A percentile compares a stretch with the other conserved stretches of the same genome.
Conservation (phyloP, 2,113 vertebrate species). For the Oreochromis spilurus region DNA sequence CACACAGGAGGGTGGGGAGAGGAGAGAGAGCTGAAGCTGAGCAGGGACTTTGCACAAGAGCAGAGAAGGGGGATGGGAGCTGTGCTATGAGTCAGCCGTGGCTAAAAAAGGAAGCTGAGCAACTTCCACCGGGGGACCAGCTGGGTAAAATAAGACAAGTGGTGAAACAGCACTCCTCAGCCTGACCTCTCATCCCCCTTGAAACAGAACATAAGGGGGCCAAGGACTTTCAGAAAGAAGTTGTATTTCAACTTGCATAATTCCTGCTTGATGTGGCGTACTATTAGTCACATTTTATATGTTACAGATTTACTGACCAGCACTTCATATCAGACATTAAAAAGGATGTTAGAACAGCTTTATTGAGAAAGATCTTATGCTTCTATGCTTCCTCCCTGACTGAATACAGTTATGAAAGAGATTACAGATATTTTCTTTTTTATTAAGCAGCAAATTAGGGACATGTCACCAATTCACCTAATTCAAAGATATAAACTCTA, state of each 20-base stretch:
- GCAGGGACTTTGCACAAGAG: constrained; percentile 9
- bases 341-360: background rate
- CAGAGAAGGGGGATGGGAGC: background rate
- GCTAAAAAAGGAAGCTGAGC: constrained; percentile 66
- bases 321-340: background rate
- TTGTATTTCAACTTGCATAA: constrained; percentile 15
- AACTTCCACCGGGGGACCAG: constrained; percentile 34
- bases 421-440: background rate
- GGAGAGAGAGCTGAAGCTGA: constrained; percentile 20
- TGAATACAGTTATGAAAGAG: background rate
- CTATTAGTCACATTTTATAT: background rate
- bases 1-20: background rate
- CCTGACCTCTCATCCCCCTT: background rate
- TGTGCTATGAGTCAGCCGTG: constrained; percentile 61
- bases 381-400: background rate
- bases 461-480: background rate
- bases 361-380: background rate
- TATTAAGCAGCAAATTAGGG: background rate
- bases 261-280: background rate
- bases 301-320: background rate
- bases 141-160: constrained; percentile 50
- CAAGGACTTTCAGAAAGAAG: constrained; percentile 1
- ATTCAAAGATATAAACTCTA: background rate
- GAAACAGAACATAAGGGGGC: constrained; percentile 15
- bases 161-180: constrained; percentile 55